Base-by-base conservation (phyloP, 2,113 vertebrate species). In the Tenrec ecaudatus region DNA sequence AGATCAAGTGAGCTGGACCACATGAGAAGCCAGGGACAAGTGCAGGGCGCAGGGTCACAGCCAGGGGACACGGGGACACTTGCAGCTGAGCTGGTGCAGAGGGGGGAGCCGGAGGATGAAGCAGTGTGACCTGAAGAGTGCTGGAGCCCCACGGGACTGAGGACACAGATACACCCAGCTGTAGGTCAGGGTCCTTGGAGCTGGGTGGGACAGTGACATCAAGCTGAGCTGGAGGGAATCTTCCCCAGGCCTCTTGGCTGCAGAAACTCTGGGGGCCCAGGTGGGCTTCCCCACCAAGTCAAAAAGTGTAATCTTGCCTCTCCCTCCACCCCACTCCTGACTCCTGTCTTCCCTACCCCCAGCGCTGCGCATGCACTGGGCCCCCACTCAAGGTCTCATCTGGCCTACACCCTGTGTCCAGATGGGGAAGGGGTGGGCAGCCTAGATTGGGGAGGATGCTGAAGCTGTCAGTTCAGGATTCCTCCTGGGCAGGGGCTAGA, bases 1-100 rank as follows among this genome's bases (percentile, higher is more conserved):
- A 43, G 92, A 88, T 92, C 71, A n/a, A 90, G 79, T 90, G 92
- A 76, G 40, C 87, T 17, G 57, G 86, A 83, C 40, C 95, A 93
- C 1, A 3, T 89, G 76, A 88, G n/a, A 16, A 38, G 71, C 17
- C 17, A 17, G 36, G 38, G 88, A 62, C 88, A 82, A 58, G 79
- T 1, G 6, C 68, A 64, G 86, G 88, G 80, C 86, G 66, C 16
- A 1, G 93, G 91, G 94, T 57, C 53, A 4, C 15, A 33, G 68
- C 43, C 0, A 58, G 86, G 2, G 1, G 22, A 53, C 47, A 53
- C 47, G 12, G 47, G 60, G 68, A 27, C 25, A 53, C 47, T 53
- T 31, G 83, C 38, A 29, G 66, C 58, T 88, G 57, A 88, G 82
- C 90, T 47, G 38, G 68, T 4, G 2, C 33, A 4, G 40, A 36